These are phyloP conservation scores for Gymnogyps californianus DNA, from an alignment of 2,113 vertebrate species.

Conservation along the genomic window DNA sequence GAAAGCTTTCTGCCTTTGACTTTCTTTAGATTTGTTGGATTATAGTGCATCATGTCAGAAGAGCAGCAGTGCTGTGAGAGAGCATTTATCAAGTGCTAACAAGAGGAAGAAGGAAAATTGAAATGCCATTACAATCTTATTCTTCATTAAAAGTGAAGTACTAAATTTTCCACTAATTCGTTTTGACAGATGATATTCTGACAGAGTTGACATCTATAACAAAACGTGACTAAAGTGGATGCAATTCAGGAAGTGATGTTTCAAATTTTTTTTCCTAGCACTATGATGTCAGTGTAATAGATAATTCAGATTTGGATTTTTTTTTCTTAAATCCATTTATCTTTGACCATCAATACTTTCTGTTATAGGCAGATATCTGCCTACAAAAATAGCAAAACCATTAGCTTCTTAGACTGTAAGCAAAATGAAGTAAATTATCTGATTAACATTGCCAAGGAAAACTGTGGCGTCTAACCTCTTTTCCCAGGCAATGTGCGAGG, in stretches of 20 bases:
- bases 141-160: conserved; percentile 9
- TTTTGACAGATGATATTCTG: conserved; percentile 43
- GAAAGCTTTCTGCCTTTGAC: neutral
- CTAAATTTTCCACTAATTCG: conserved; percentile 18
- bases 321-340: neutral
- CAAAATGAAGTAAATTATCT: neutral
- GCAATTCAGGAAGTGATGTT: conserved; percentile 12
- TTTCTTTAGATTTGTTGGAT: neutral
- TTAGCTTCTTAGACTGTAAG: neutral
- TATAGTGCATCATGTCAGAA: neutral
- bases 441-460: neutral
- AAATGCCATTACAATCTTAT: conserved; percentile 12
- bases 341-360: neutral
- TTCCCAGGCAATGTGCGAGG: neutral
- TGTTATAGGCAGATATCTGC: neutral
- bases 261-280: neutral
- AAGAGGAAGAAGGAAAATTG: neutral
- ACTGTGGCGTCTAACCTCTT: neutral
- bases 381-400: neutral
- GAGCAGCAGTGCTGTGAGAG: neutral
- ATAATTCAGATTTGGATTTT: neutral
- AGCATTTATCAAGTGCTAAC: conserved; percentile 43
- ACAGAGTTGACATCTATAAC: conserved; percentile 11
- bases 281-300: neutral
- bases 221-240: conserved; percentile 28